A percentile compares a stretch with the other conserved stretches of the same genome.
Evolutionary conservation across 1,140 invertebrate species (phyloP).

Genomic region (Leucophenga varia): DNA sequence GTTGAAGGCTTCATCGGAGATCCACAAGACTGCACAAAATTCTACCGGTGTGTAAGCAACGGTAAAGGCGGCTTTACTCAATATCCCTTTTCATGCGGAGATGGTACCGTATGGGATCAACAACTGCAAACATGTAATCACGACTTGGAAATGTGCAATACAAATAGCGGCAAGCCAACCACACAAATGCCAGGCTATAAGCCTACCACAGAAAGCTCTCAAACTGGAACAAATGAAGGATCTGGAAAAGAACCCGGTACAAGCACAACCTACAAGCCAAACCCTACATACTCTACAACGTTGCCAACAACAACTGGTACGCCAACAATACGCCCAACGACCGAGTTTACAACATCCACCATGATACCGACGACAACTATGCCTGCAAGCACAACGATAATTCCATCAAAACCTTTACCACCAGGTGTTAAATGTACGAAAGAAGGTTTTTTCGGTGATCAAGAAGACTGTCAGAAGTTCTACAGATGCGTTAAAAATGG

Average conservation of each 20-base stretch:
- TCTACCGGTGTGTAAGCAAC: slow-evolving; percentile 68
- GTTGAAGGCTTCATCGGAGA: slow-evolving; percentile 38
- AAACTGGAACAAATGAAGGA: slow-evolving; percentile 14
- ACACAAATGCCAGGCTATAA: background rate
- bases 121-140: slow-evolving; percentile 64
- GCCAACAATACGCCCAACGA: background rate
- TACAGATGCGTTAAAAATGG: slow-evolving; percentile 65
- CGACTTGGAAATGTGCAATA: slow-evolving; percentile 44
- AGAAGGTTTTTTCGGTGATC: slow-evolving; percentile 64
- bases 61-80: slow-evolving; percentile 59
- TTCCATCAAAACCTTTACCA: slow-evolving; percentile 9
- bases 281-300: background rate
- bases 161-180: slow-evolving; percentile 9
- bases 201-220: background rate
- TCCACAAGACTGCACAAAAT: slow-evolving; percentile 64
- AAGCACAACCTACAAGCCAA: slow-evolving; percentile 16
- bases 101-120: slow-evolving; percentile 69
- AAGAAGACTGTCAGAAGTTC: slow-evolving; percentile 65
- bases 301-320: slow-evolving; percentile 1
- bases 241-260: slow-evolving; percentile 30
- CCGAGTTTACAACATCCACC: background rate
- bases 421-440: slow-evolving; percentile 41
- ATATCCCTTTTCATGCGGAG: slow-evolving; percentile 65
- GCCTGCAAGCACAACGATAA: slow-evolving; percentile 15
- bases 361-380: slow-evolving; percentile 8